Evolutionary conservation across 2,113 vertebrate species (phyloP), one percentile per base, ranked within the genome.

Genomic region (Spilogale gracilis): DNA sequence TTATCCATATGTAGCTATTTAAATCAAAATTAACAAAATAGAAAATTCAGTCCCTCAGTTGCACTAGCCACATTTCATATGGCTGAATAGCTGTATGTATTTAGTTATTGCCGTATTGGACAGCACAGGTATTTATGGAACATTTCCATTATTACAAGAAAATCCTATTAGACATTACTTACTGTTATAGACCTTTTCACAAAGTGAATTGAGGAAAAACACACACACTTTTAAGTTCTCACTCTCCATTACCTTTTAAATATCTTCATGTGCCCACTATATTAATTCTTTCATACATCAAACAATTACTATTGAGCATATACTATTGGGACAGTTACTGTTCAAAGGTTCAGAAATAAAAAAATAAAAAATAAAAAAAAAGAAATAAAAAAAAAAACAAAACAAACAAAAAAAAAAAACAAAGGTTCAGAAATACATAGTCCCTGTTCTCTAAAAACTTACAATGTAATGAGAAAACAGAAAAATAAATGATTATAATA

Each of bases 231-330:
- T 9, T 32, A 61, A 45, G 32, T 69, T 78, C 50, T 65, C 9
- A 90, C 7, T 93, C 63, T 54, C 50, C 3, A 76, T 7, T 67
- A 38, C 30, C 23, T 95, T 93, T 92, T n/a, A 73, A 74, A 76
- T 52, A 73, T 78, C n/a, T 60, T 80, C 56, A 25, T 69, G 74
- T 67, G 38, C 73, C 54, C 7, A 58, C 25, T 52, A 76, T 2
- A 67, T 91, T 81, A 61, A 91, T 91, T 91, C 16, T 92, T 85
- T 89, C 58, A 86, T 7, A 93, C 16, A 85, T 60, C 92, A 92
- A 92, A 89, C 50, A 89, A 87, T 50, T 82, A 79, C 58, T 80
- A 50, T 13, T 89, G 25, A 86, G 38, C 23, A 95, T 23, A 74
- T 45, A 58, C 38, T 87, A 73, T 43, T 48, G 21, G 74, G 8